These are phyloP conservation scores for Arbacia lixula DNA, from an alignment of 53 echinoderm and acorn worm genomes.

Conservation along the genomic window DNA sequence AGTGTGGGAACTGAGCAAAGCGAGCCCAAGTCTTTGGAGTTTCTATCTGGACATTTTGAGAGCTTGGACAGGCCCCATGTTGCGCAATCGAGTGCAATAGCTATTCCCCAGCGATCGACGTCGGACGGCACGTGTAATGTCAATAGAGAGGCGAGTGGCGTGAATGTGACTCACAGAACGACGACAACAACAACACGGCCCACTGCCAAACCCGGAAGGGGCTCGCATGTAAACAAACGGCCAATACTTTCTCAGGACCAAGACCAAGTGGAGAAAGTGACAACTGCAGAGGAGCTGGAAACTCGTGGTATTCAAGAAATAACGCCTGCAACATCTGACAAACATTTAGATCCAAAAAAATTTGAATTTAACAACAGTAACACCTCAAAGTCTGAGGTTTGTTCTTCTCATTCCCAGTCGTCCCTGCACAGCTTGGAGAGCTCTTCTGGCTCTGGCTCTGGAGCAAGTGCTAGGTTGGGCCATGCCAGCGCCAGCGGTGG, in stretches of 20 bases:
- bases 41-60: constrained; percentile 41
- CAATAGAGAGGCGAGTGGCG: background rate
- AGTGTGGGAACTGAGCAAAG: background rate
- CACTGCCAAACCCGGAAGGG: constrained; percentile 26
- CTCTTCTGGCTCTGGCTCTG: too few species aligned
- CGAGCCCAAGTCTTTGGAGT: constrained; percentile 16
- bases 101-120: background rate
- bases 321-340: too few species aligned
- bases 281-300: constrained; percentile 4
- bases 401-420: too few species aligned
- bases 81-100: constrained; percentile 47
- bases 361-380: too few species aligned
- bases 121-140: background rate
- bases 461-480: too few species aligned
- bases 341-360: too few species aligned
- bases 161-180: constrained; percentile 35
- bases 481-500: too few species aligned
- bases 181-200: background rate
- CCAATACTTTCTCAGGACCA: too few species aligned
- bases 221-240: constrained; percentile 32
- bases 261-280: background rate
- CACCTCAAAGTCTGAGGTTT: too few species aligned
- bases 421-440: constrained; percentile 37
- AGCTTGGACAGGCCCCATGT: constrained; percentile 3
- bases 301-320: background rate